Conservation (phyloP, 2,888 invertebrate species). For the Vesta saturnalis region DNA sequence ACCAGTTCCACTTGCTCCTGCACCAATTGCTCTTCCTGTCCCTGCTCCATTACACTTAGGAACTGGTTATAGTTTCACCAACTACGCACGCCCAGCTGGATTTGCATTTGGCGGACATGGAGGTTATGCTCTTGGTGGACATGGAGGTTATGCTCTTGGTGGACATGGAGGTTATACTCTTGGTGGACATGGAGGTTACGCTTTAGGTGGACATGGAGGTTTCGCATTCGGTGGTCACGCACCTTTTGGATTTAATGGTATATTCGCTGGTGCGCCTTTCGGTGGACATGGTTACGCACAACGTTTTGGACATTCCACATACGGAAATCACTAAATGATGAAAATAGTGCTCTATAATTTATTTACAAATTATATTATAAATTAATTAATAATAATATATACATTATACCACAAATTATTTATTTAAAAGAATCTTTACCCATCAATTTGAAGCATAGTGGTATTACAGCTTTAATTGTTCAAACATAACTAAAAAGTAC, state of each 20-base stretch:
- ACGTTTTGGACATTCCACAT: background rate
- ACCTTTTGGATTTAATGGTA: background rate
- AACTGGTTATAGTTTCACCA: too few species aligned
- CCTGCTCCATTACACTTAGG: background rate
- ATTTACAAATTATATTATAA: too few species aligned
- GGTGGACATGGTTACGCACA: constrained; percentile 1
- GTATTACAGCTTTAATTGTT: too few species aligned
- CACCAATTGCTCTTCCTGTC: background rate
- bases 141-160: background rate
- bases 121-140: background rate
- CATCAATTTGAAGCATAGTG: too few species aligned
- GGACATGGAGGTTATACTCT: background rate
- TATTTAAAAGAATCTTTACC: too few species aligned
- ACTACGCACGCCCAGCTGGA: background rate
- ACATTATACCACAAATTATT: too few species aligned
- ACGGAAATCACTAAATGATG: background rate
- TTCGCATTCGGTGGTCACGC: background rate
- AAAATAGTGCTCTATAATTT: too few species aligned
- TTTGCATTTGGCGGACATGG: background rate
- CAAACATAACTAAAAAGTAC: too few species aligned
- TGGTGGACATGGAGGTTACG: background rate
- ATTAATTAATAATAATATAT: too few species aligned
- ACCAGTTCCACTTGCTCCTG: background rate
- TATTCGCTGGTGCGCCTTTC: background rate
- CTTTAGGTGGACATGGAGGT: background rate